A percentile compares a stretch with the other conserved stretches of the same genome.
Evolutionary conservation across 2,888 invertebrate genomes (phyloP).

Genomic region (Brachycybe producta): DNA sequence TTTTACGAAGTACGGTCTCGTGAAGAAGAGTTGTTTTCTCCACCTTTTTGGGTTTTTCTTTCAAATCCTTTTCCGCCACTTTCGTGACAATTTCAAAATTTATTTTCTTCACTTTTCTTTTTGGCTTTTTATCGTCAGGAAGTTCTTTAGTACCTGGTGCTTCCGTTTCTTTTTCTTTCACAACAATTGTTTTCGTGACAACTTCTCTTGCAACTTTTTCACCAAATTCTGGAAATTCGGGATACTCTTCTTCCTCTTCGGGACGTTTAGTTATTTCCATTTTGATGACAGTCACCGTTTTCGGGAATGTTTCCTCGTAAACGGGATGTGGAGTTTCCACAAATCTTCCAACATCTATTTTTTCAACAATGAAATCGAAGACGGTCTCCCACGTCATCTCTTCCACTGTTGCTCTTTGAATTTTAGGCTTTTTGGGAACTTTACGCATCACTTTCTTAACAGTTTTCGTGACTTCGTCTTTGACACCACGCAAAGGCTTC

Average conservation of each 20-base stretch:
- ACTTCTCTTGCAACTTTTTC: not conserved
- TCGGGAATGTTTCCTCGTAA: too few relatives aligned
- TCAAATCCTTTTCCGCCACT: not conserved
- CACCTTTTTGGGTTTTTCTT: slow-evolving; percentile 1
- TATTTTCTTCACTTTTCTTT: not conserved
- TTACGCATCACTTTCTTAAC: not conserved
- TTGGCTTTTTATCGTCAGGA: slow-evolving; percentile 9
- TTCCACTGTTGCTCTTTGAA: not conserved
- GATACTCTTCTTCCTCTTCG: not conserved
- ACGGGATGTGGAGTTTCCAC: too few relatives aligned
- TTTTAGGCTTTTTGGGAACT: not conserved
- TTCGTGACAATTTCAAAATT: slow-evolving; percentile 1
- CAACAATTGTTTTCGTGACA: not conserved
- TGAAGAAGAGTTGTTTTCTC: too few relatives aligned
- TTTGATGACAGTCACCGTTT: too few relatives aligned
- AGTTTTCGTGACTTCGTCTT: not conserved
- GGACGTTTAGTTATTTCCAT: too few relatives aligned
- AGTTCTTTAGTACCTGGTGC: too few relatives aligned
- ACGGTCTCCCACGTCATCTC: not conserved
- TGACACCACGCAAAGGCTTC: not conserved
- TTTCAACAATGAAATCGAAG: too few relatives aligned
- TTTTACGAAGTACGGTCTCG: too few relatives aligned
- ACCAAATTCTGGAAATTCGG: not conserved
- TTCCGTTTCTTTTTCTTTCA: too few relatives aligned
- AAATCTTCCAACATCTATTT: too few relatives aligned